Percentiles rank a stretch among this genome's conserved stretches.
phyloP scores from a whole-genome alignment of 2,113 vertebrate genomes.

The Xiphias gladius region DNA sequence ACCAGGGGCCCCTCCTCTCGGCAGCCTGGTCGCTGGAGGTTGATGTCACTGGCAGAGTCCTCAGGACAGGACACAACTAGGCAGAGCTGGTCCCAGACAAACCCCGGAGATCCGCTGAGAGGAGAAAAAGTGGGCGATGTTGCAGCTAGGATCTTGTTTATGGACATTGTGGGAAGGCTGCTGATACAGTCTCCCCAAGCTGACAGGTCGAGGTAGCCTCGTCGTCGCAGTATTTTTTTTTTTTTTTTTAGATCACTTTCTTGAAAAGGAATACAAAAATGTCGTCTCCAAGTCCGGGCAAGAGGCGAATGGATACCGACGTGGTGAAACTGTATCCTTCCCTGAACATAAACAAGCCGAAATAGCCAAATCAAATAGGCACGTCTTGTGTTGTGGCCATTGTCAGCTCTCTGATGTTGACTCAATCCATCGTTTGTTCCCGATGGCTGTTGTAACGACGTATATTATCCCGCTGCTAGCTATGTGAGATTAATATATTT shows the following conservation, averaged over 20 bases:
- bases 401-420: conserved; percentile 44
- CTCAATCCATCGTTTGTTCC: conserved; percentile 19
- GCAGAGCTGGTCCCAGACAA: conserved; percentile 39
- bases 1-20: conserved; percentile 67
- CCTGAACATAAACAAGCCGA: conserved; percentile 68
- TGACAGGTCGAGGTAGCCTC: conserved; percentile 50
- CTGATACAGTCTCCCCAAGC: conserved; percentile 56
- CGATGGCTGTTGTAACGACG: neutral
- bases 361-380: conserved; percentile 9
- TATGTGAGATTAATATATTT: conserved; percentile 25
- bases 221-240: conserved; percentile 70
- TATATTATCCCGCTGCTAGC: neutral
- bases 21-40: conserved; percentile 53
- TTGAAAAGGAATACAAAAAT: conserved; percentile 84
- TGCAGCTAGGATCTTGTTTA: conserved; percentile 58
- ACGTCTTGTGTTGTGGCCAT: neutral
- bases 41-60: conserved; percentile 75
- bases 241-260: conserved; percentile 76
- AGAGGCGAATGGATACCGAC: conserved; percentile 99
- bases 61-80: conserved; percentile 72
- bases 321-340: conserved; percentile 99
- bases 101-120: conserved; percentile 18
- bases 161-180: conserved; percentile 67
- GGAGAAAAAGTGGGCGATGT: conserved; percentile 68
- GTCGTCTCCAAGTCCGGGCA: conserved; percentile 99